Conservation (phyloP, 2,113 vertebrate species). For the Corythaixoides concolor region DNA sequence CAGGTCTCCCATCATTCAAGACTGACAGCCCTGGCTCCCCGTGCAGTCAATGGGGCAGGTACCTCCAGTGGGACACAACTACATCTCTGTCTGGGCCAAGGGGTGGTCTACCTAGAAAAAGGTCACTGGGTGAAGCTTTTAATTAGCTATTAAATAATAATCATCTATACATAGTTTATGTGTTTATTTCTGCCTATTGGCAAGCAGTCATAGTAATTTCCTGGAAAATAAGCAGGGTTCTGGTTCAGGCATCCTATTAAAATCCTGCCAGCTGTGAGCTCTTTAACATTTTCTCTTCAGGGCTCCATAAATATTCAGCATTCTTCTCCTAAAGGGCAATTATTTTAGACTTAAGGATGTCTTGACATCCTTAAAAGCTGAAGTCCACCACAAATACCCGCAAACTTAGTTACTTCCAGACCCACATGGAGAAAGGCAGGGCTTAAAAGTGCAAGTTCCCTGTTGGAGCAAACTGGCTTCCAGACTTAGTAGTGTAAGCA, state of each 20-base stretch:
- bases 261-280: not conserved
- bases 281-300: slow-evolving; percentile 2
- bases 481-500: not conserved
- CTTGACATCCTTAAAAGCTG: not conserved
- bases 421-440: not conserved
- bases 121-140: not conserved
- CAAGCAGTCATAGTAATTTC: not conserved
- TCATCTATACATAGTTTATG: not conserved
- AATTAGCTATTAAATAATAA: not conserved
- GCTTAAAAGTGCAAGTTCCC: not conserved
- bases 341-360: not conserved
- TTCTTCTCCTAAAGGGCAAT: not conserved
- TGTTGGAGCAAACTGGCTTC: rapidly evolving
- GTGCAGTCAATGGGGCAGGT: not conserved
- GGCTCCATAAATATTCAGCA: slow-evolving; percentile 24
- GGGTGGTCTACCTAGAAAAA: not conserved
- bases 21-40: not conserved
- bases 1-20: not conserved
- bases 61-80: not conserved
- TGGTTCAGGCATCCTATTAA: not conserved
- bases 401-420: not conserved
- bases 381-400: not conserved
- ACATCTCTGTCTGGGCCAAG: not conserved
- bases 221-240: not conserved
- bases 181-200: not conserved